Evolutionary conservation across 2,113 vertebrate species (phyloP).

Genomic region (Callipepla californica): DNA sequence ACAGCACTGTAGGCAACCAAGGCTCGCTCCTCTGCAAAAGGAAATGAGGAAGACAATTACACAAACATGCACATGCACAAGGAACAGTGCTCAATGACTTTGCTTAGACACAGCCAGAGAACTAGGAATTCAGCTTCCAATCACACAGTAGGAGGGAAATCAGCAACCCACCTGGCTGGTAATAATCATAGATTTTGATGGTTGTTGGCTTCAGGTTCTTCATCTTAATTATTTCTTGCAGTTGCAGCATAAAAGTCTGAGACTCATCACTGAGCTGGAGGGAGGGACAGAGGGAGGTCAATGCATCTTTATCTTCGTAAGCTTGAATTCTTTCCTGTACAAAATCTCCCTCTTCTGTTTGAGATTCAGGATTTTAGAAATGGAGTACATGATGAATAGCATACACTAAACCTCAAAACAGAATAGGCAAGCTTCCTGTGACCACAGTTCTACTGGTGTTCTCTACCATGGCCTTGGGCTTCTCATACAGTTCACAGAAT

Average conservation of each 20-base stretch:
- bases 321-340: neutral
- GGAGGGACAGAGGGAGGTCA: neutral
- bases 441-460: neutral
- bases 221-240: slow-evolving; percentile 76
- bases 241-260: slow-evolving; percentile 71
- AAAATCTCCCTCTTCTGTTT: neutral
- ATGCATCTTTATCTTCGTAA: neutral
- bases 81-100: neutral
- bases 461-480: neutral
- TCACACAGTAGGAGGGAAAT: neutral
- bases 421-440: neutral
- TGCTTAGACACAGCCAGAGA: neutral
- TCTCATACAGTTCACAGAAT: neutral
- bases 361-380: neutral
- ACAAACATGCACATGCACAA: neutral
- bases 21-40: slow-evolving; percentile 55
- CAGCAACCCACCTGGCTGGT: slow-evolving; percentile 82
- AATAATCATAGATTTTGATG: slow-evolving; percentile 89
- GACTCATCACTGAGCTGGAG: slow-evolving; percentile 62
- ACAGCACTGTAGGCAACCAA: slow-evolving; percentile 32
- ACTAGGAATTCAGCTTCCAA: neutral
- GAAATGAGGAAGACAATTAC: neutral
- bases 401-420: neutral
- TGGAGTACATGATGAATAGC: neutral
- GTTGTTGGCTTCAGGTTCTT: slow-evolving; percentile 84